A percentile compares a stretch with the other conserved stretches of the same genome.
These are phyloP conservation scores for Steinernema scapterisci DNA, from an alignment of 2,888 invertebrate species.

Conservation along the genomic window DNA sequence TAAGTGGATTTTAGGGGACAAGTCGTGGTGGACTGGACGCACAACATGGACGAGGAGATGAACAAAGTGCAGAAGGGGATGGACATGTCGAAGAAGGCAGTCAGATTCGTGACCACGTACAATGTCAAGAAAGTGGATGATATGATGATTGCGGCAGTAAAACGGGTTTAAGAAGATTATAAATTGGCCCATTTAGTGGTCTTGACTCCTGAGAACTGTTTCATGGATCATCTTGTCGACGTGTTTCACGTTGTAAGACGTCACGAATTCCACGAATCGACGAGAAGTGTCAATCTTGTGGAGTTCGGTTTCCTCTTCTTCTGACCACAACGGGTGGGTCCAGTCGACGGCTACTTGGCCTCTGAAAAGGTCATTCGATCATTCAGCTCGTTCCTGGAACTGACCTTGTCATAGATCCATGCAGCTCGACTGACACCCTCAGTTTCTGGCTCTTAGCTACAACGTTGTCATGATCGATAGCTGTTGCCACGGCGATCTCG, in stretches of 20 bases:
- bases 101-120: slow-evolving; percentile 54
- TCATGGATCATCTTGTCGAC: slow-evolving; percentile 57
- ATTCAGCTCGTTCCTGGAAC: not conserved
- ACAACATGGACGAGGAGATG: slow-evolving; percentile 43
- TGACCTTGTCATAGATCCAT: slow-evolving; percentile 52
- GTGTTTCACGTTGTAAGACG: slow-evolving; percentile 51
- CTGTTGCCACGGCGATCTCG: slow-evolving; percentile 67
- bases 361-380: slow-evolving; percentile 32
- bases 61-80: slow-evolving; percentile 29
- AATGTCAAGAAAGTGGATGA: slow-evolving; percentile 52
- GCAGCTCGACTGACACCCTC: slow-evolving; percentile 58
- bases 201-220: slow-evolving; percentile 40
- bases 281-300: not conserved
- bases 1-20: slow-evolving; percentile 52
- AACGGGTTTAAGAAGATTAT: slow-evolving; percentile 20
- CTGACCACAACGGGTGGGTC: slow-evolving; percentile 51
- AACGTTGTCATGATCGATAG: slow-evolving; percentile 58
- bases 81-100: slow-evolving; percentile 34
- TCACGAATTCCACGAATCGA: slow-evolving; percentile 49
- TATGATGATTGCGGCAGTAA: slow-evolving; percentile 53
- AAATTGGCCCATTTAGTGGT: not conserved
- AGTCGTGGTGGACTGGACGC: slow-evolving; percentile 61
- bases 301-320: slow-evolving; percentile 23
- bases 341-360: slow-evolving; percentile 63
- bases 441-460: slow-evolving; percentile 45